These are phyloP conservation scores for Tor tambroides DNA, from an alignment of 2,113 vertebrate genomes.

Conservation along the genomic window DNA sequence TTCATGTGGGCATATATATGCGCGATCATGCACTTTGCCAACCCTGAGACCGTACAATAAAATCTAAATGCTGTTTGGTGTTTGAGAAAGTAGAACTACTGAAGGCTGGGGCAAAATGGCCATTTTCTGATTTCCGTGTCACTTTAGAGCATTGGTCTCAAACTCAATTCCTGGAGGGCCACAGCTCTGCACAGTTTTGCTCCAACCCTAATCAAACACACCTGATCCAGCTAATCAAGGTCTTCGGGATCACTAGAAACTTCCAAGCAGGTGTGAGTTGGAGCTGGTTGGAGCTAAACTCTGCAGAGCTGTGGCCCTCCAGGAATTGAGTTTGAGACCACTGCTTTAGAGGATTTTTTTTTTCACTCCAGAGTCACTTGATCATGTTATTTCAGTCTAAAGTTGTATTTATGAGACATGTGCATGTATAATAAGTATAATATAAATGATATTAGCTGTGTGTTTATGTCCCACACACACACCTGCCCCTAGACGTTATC, in stretches of 20 bases:
- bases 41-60: background rate
- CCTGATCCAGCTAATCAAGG: too few relatives aligned
- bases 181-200: too few relatives aligned
- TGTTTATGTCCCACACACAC: slow-evolving; percentile 24
- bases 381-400: background rate
- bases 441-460: slow-evolving; percentile 18
- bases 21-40: background rate
- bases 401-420: background rate
- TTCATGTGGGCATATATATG: slow-evolving; percentile 18
- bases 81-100: background rate
- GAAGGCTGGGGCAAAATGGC: background rate
- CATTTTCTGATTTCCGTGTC: background rate
- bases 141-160: too few relatives aligned
- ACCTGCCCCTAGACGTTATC: slow-evolving; percentile 80
- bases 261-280: too few relatives aligned
- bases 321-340: too few relatives aligned
- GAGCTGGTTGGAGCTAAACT: too few relatives aligned
- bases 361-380: background rate
- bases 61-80: slow-evolving; percentile 5
- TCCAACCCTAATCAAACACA: too few relatives aligned
- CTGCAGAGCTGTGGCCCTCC: too few relatives aligned
- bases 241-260: too few relatives aligned
- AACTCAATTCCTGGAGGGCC: too few relatives aligned
- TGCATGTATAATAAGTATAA: background rate
- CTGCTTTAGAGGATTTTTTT: background rate